Evolutionary conservation across 2,888 invertebrate species (phyloP).

Genomic region (Ischnura elegans): DNA sequence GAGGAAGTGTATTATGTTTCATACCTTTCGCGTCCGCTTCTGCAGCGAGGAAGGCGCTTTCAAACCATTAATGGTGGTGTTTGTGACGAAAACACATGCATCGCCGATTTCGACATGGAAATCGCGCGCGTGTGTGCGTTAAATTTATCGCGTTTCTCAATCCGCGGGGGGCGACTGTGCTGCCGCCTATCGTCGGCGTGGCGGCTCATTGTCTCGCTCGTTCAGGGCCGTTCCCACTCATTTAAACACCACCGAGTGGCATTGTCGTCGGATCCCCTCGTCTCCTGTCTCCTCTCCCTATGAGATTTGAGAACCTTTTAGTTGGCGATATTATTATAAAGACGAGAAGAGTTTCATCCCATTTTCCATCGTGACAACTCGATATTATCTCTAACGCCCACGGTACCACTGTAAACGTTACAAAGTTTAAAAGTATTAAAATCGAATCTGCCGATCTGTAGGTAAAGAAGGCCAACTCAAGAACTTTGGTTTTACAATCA

Average conservation of each 20-base stretch:
- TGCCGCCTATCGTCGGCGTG: background rate
- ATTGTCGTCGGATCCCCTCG: background rate
- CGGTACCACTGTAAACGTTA: too few relatives aligned
- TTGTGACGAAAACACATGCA: background rate
- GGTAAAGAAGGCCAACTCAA: too few relatives aligned
- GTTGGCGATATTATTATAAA: slow-evolving; percentile 20
- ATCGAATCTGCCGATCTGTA: background rate
- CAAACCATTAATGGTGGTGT: too few relatives aligned
- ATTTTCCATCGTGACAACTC: background rate
- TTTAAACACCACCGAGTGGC: slow-evolving; percentile 5
- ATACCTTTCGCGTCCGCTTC: background rate
- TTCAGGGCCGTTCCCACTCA: slow-evolving; percentile 38
- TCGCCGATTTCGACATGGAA: slow-evolving; percentile 4
- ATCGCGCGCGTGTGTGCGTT: background rate
- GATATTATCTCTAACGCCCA: background rate
- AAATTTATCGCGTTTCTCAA: slow-evolving; percentile 12
- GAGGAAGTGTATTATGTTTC: slow-evolving; percentile 4
- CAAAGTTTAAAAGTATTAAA: background rate
- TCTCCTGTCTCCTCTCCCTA: background rate
- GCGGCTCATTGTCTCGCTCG: slow-evolving; percentile 10
- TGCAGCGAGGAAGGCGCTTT: background rate
- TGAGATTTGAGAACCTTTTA: background rate
- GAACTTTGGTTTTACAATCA: too few relatives aligned
- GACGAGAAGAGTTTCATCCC: background rate
- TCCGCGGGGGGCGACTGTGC: background rate